A percentile compares a stretch with the other conserved stretches of the same genome.
phyloP scores from a whole-genome alignment of 2,888 invertebrate species.

The Drosophila neotestacea region DNA sequence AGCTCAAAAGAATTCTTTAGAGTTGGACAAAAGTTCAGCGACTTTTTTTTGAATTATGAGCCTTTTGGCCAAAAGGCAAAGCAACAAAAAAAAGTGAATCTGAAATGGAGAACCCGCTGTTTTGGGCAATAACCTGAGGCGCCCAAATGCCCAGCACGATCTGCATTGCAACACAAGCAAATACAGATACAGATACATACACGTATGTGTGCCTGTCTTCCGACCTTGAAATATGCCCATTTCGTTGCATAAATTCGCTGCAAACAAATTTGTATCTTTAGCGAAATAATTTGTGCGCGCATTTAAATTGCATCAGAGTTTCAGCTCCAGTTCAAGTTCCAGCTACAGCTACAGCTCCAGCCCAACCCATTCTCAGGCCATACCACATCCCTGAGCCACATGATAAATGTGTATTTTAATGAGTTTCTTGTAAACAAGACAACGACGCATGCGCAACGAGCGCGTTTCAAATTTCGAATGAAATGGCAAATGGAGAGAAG shows the following conservation, averaged over 20 bases:
- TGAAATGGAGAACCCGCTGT: constrained; percentile 71
- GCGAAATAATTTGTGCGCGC: constrained; percentile 65
- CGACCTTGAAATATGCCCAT: constrained; percentile 82
- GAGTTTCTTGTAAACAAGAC: constrained; percentile 82
- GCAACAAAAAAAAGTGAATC: constrained; percentile 81
- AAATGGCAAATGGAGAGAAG: neutral
- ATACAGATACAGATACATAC: constrained; percentile 1
- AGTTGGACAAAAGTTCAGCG: constrained; percentile 63
- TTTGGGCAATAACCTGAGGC: constrained; percentile 61
- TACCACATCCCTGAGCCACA: constrained; percentile 43
- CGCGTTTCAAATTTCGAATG: constrained; percentile 47
- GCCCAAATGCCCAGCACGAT: constrained; percentile 21
- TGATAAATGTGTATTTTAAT: constrained; percentile 84
- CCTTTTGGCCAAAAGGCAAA: constrained; percentile 23
- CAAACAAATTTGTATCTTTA: constrained; percentile 47
- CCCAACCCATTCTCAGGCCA: constrained; percentile 38
- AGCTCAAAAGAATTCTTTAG: constrained; percentile 46
- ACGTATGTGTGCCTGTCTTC: constrained; percentile 43
- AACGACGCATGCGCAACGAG: constrained; percentile 26
- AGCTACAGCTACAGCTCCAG: constrained; percentile 1
- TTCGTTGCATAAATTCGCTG: constrained; percentile 78
- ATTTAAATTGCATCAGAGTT: constrained; percentile 71
- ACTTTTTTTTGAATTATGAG: constrained; percentile 73
- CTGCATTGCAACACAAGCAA: constrained; percentile 21
- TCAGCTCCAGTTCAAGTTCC: neutral